Evolutionary conservation across 1,140 invertebrate species (phyloP), one percentile per base, ranked within the genome.

Genomic region (Lepidotrigona ventralis): DNA sequence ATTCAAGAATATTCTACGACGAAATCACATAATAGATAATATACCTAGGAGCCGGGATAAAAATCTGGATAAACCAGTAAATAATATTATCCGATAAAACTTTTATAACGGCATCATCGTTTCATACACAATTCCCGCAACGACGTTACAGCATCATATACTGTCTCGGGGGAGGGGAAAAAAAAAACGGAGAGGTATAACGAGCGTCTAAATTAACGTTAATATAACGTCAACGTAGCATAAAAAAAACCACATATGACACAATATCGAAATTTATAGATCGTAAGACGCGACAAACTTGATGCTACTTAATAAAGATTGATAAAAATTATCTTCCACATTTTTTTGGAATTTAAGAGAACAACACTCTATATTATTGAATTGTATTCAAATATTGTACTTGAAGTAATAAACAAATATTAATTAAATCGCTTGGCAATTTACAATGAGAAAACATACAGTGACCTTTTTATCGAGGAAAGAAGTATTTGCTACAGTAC

Each of bases 1-100:
- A 79, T 72, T 9, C 2, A 17, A 19, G 21, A 11, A 53, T 73
- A 80, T 63, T 19, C 12, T n/a, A 29, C 14, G 15, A 23, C 33
- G 26, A 69, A 58, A n/a, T 46, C 46, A 53, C 19, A 33, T 14
- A 21, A 26, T 21, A 29, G 80, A 82, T 58, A 68, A 51, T 51
- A 39, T 58, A 56, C 23, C 23, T 12, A 8, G 5, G 19, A 51
- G 12, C 17, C 15, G 12, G 8, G 53, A 58, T 82, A 77, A 77
- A 68, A 68, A 77, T 84, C 66, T 83, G 56, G 26, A 73, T 73
- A 46, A 39, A 23, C 54, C 60, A 56, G 58, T 84, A 73, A 84
- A 73, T 84, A 72, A 84, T 73, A 79, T 84, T 73, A 70, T 73
- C 51, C 69, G 68, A 56, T 72, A 79, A 79, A 83, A 82, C 53